Conservation (phyloP, 2,797 vertebrate genomes). For the Oreonectes daqikongensis region DNA sequence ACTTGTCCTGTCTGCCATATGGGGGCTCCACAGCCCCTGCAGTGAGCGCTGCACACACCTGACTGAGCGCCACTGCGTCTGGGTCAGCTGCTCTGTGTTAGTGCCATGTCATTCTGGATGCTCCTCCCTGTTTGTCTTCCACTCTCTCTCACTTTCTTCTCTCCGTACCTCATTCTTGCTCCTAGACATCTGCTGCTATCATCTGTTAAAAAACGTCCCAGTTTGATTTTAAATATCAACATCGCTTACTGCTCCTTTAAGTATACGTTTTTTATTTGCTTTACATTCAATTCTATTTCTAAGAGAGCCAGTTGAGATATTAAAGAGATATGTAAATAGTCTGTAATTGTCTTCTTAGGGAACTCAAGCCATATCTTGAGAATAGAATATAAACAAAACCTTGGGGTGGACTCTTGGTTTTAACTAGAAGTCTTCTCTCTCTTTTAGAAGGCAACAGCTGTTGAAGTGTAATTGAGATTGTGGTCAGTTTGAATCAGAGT, state of each 20-base stretch:
- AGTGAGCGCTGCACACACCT: slow-evolving; percentile 27
- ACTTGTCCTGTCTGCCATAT: slow-evolving; percentile 33
- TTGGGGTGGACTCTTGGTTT: no score
- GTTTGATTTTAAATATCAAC: no score
- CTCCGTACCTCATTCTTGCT: not conserved
- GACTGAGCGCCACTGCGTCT: slow-evolving; percentile 34
- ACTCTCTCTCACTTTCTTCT: not conserved
- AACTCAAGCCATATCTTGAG: no score
- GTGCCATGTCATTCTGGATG: slow-evolving; percentile 24
- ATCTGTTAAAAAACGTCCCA: slow-evolving; percentile 9
- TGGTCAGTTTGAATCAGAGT: slow-evolving; percentile 74
- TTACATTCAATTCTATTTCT: no score
- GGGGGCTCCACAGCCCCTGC: slow-evolving; percentile 21
- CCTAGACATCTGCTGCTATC: slow-evolving; percentile 29
- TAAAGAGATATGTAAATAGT: no score
- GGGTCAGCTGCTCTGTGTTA: slow-evolving; percentile 26
- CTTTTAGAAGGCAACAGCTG: slow-evolving; percentile 50
- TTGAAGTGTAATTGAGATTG: slow-evolving; percentile 63
- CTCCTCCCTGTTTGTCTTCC: slow-evolving; percentile 9
- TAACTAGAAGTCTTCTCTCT: not conserved
- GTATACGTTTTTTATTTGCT: no score
- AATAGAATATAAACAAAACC: no score
- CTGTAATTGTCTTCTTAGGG: no score
- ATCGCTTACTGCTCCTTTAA: no score
- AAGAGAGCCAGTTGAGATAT: no score